These are phyloP conservation scores for Aphelenchoides fujianensis DNA, from an alignment of 1,140 invertebrate species.

Conservation along the genomic window DNA sequence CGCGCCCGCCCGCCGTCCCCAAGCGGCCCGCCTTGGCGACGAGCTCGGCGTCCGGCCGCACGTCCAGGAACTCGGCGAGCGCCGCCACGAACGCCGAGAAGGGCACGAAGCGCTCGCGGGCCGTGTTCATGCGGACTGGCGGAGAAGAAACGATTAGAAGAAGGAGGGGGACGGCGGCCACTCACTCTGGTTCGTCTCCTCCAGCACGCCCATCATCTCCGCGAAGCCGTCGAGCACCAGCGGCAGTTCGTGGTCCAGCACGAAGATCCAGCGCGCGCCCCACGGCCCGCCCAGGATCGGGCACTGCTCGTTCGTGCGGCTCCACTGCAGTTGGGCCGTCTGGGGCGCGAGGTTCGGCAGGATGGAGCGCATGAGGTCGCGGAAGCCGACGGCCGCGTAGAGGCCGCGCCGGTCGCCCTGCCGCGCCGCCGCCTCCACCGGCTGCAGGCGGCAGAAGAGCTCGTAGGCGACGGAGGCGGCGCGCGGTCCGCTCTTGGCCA, in stretches of 20 bases:
- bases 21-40: neutral
- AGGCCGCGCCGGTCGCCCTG: neutral
- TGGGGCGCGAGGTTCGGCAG: slow-evolving; percentile 8
- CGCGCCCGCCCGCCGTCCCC: neutral
- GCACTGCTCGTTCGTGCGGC: neutral
- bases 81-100: neutral
- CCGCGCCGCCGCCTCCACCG: slow-evolving; percentile 4
- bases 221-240: neutral
- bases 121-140: neutral
- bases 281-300: slow-evolving; percentile 9
- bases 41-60: neutral
- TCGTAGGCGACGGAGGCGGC: neutral
- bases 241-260: slow-evolving; percentile 11
- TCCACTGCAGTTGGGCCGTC: neutral
- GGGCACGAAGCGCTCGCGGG: neutral
- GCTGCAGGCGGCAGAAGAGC: neutral
- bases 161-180: too few relatives aligned
- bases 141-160: too few relatives aligned
- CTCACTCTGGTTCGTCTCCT: slow-evolving; percentile 3
- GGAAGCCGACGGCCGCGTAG: neutral
- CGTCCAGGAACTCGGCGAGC: slow-evolving; percentile 15
- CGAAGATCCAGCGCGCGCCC: slow-evolving; percentile 11
- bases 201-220: neutral
- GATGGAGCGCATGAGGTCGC: slow-evolving; percentile 1
- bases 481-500: neutral